Base-by-base conservation (phyloP, 2,888 invertebrate species). In the Andricus curvator region DNA sequence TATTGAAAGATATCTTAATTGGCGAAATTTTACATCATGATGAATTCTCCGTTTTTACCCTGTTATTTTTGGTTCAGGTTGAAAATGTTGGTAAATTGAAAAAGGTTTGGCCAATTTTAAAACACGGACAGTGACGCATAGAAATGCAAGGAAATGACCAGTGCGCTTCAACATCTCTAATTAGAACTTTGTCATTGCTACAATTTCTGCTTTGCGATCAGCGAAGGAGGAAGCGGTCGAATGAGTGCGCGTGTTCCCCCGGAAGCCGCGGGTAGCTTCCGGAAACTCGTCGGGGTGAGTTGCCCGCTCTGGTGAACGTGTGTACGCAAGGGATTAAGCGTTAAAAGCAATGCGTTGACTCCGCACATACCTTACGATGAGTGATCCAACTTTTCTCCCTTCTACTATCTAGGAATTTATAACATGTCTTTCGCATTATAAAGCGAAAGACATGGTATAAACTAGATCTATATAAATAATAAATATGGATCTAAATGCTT, bases 191-290 rank as follows among this genome's bases (percentile, higher is more conserved):
- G 81, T 83, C 84, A 86, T 87, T 85, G 83, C 82, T 80, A 83
- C 81, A 82, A 85, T 86, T 82, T 82, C 77, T 80, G 68, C 79
- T 79, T 80, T 74, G 25, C 62, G 25, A 62, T 62, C 25, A 62
- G n/a, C 6, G 60, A 60, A n/a, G 56, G 56, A 79, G 29, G 67
- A 78, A 81, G 77, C 51, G 37, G 68, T 37, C 33, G 33, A 67
- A 41, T 37, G 67, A 37, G n/a, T 33, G 67, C 67, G 67, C 33
- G 70, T 22, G 81, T 82, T 81, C 82, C 83, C 79, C 83, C 85
- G 86, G 84, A 88, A 87, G 86, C 86, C 83, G 83, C 84, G 79
- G 81, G 84, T 79, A 84, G 85, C 85, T 86, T 86, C 85, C 87
- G 85, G 81, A 78, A 83, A 80, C 80, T 80, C 78, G 74, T 79